These are phyloP conservation scores for Diaprepes abbreviatus DNA, from an alignment of 2,888 invertebrate species.

Conservation along the genomic window DNA sequence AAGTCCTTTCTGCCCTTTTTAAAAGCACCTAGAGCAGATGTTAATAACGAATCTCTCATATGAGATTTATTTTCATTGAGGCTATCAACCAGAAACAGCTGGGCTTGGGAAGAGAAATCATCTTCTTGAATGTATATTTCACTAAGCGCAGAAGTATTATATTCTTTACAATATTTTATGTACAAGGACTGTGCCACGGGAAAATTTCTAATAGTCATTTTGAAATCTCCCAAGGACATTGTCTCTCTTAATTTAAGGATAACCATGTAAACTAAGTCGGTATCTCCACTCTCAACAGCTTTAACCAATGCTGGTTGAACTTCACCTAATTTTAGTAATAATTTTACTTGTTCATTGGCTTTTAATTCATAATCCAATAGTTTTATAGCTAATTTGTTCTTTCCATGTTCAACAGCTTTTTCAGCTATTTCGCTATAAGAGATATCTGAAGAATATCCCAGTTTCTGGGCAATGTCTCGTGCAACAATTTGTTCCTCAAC, in stretches of 20 bases:
- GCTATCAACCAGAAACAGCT: constrained; percentile 84
- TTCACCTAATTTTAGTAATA: constrained; percentile 76
- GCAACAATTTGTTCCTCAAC: constrained; percentile 90
- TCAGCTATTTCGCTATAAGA: constrained; percentile 95
- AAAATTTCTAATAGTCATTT: constrained; percentile 86
- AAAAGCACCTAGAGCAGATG: too few species aligned
- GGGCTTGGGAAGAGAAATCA: constrained; percentile 88
- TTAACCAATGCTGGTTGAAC: constrained; percentile 87
- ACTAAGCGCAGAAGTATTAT: constrained; percentile 84
- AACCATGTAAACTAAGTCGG: constrained; percentile 91
- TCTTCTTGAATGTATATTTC: constrained; percentile 93
- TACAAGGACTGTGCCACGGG: constrained; percentile 88
- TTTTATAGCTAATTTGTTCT: constrained; percentile 91
- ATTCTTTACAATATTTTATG: constrained; percentile 88
- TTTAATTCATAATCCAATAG: constrained; percentile 80
- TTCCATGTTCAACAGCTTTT: constrained; percentile 90
- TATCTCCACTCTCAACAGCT: constrained; percentile 95
- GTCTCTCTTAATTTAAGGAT: constrained; percentile 87
- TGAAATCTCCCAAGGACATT: constrained; percentile 89
- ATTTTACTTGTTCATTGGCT: constrained; percentile 74
- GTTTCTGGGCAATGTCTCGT: constrained; percentile 89
- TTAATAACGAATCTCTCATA: too few species aligned
- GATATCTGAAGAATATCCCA: constrained; percentile 87
- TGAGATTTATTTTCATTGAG: constrained; percentile 78
- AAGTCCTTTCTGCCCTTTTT: too few species aligned